These are phyloP conservation scores for Pachliopta kotzebuea DNA, from an alignment of 2,888 invertebrate genomes.

Conservation along the genomic window DNA sequence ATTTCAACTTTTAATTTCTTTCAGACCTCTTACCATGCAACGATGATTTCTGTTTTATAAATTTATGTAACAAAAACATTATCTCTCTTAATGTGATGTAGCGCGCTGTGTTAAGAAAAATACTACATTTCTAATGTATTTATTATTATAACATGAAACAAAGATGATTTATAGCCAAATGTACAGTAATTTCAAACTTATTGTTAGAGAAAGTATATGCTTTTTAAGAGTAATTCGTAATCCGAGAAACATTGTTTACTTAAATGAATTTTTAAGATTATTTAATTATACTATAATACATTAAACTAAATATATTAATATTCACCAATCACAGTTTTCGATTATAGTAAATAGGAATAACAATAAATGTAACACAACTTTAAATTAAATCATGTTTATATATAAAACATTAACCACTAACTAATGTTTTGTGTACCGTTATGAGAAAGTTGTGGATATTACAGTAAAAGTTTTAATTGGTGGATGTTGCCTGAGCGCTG, in stretches of 20 bases:
- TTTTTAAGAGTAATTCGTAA: too few species aligned
- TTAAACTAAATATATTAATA: too few species aligned
- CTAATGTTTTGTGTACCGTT: conserved; percentile 35
- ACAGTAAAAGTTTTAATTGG: conserved; percentile 34
- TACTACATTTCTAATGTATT: background rate
- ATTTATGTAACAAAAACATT: background rate
- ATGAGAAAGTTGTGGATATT: conserved; percentile 30
- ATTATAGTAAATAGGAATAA: too few species aligned
- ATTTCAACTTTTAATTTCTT: background rate
- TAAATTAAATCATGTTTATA: background rate
- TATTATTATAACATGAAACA: background rate
- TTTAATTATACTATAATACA: too few species aligned
- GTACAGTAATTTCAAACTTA: too few species aligned
- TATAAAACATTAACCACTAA: background rate
- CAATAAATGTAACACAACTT: too few species aligned
- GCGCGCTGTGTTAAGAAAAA: background rate
- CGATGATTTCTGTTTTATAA: conserved; percentile 1
- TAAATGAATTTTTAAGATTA: too few species aligned
- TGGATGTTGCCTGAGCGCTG: conserved; percentile 29
- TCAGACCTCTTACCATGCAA: background rate
- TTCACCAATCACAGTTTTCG: too few species aligned
- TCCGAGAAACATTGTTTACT: too few species aligned
- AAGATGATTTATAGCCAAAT: background rate
- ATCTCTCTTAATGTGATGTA: background rate
- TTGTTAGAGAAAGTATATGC: too few species aligned